A percentile compares a stretch with the other conserved stretches of the same genome.
Conservation (phyloP, 1,140 invertebrate species). For the Sinonovacula constricta region DNA sequence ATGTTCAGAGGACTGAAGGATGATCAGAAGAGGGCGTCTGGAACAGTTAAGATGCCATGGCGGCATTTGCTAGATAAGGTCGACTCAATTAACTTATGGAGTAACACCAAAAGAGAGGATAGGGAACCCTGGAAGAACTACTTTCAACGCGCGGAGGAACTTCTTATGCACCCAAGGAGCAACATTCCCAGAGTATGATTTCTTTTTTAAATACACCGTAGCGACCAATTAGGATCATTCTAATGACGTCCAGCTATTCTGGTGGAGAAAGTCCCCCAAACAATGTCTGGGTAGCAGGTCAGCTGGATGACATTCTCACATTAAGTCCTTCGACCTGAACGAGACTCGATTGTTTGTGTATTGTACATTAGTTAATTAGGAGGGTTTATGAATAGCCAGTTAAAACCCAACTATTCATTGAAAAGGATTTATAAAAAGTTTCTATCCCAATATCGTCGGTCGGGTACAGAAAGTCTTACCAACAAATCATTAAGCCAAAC, state of each 20-base stretch:
- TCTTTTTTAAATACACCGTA: not conserved
- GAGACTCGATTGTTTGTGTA: not conserved
- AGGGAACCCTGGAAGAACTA: slow-evolving; percentile 34
- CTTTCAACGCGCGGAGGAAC: slow-evolving; percentile 28
- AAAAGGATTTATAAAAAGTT: not conserved
- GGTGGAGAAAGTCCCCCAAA: not conserved
- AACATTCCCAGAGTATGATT: slow-evolving; percentile 30
- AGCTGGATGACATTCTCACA: no score
- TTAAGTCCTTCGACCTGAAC: no score
- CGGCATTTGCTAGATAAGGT: slow-evolving; percentile 30
- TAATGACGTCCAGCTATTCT: not conserved
- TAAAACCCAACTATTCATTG: not conserved
- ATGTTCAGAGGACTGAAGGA: not conserved
- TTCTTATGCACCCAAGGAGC: slow-evolving; percentile 28
- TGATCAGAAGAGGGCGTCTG: not conserved
- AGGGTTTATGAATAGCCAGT: no score
- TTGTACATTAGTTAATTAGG: not conserved
- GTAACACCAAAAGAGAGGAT: slow-evolving; percentile 8
- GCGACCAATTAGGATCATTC: not conserved
- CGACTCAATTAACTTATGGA: slow-evolving; percentile 19
- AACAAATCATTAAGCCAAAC: not conserved
- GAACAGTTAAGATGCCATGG: slow-evolving; percentile 26
- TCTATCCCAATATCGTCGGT: not conserved
- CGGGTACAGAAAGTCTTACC: no score
- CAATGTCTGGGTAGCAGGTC: not conserved